phyloP scores from a whole-genome alignment of 1,140 invertebrate genomes.

The Centruroides sculpturatus region DNA sequence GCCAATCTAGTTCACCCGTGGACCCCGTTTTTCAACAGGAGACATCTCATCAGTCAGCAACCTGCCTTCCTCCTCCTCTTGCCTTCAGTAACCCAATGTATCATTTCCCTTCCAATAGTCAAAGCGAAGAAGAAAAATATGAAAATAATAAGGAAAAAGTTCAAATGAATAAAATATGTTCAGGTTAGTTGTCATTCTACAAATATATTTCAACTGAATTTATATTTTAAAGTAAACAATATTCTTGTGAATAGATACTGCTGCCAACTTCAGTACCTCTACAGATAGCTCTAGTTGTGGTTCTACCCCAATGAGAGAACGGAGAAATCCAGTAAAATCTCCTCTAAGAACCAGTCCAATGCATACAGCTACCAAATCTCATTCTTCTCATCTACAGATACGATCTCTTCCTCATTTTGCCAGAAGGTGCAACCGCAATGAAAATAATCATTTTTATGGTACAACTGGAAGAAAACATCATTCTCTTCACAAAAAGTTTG shows the following conservation, averaged over 20 bases:
- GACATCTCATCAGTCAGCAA: constrained; percentile 16
- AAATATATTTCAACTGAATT: background rate
- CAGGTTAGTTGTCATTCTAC: constrained; percentile 12
- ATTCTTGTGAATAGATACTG: too few species aligned
- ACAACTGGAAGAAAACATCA: too few species aligned
- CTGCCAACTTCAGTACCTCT: background rate
- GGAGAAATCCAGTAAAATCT: constrained; percentile 4
- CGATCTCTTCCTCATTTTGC: too few species aligned
- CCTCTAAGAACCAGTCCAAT: too few species aligned
- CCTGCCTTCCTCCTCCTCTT: constrained; percentile 39
- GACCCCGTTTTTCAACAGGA: constrained; percentile 40
- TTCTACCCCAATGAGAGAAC: constrained; percentile 21
- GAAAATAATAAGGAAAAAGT: background rate
- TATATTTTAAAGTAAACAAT: too few species aligned
- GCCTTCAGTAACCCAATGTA: constrained; percentile 80
- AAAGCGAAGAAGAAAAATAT: constrained; percentile 21
- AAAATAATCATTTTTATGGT: too few species aligned
- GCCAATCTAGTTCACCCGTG: constrained; percentile 76
- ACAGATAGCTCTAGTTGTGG: constrained; percentile 21
- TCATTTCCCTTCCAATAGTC: constrained; percentile 21
- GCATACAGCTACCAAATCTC: too few species aligned
- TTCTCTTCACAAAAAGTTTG: too few species aligned
- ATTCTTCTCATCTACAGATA: too few species aligned
- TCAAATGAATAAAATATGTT: constrained; percentile 12
- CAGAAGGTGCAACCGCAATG: too few species aligned